Conservation (phyloP, 1,140 invertebrate genomes). For the Scaptomyza hsui region DNA sequence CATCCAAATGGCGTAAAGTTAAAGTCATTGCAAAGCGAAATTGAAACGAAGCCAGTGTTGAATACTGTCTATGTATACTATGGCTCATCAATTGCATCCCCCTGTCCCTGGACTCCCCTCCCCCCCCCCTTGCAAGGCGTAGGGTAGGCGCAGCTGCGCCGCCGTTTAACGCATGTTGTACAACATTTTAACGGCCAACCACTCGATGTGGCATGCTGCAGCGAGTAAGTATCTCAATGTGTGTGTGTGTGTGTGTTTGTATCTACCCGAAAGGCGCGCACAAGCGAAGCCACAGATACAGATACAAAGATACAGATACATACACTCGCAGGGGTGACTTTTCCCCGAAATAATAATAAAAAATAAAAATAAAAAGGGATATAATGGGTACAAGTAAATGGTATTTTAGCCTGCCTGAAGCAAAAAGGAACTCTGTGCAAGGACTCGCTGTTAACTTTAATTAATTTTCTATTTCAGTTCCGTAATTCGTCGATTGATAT, state of each 20-base stretch:
- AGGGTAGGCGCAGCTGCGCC: slow-evolving; percentile 55
- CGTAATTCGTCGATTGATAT: slow-evolving; percentile 9
- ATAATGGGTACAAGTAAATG: slow-evolving; percentile 44
- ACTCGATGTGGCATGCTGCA: slow-evolving; percentile 40
- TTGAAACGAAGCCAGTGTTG: slow-evolving; percentile 1
- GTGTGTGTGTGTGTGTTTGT: slow-evolving; percentile 30
- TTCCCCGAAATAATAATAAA: slow-evolving; percentile 41
- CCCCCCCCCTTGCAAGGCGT: not conserved
- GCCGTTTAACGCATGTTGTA: slow-evolving; percentile 59
- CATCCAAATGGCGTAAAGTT: slow-evolving; percentile 32
- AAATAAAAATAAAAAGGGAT: slow-evolving; percentile 49
- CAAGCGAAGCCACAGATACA: slow-evolving; percentile 26
- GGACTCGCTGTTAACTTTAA: slow-evolving; percentile 52
- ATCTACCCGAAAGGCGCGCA: slow-evolving; percentile 58
- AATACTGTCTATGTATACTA: too few relatives aligned
- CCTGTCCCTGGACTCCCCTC: not conserved
- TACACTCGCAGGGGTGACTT: slow-evolving; percentile 55
- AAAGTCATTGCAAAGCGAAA: not conserved
- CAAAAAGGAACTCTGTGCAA: slow-evolving; percentile 4
- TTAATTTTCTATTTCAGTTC: slow-evolving; percentile 57
- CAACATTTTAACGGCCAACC: slow-evolving; percentile 65
- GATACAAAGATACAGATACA: slow-evolving; percentile 23
- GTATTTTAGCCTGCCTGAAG: slow-evolving; percentile 11
- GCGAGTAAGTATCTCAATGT: not conserved
- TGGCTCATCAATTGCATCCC: slow-evolving; percentile 15